phyloP scores from a whole-genome alignment of 2,797 vertebrate genomes.

The Sebastes nivosus region DNA sequence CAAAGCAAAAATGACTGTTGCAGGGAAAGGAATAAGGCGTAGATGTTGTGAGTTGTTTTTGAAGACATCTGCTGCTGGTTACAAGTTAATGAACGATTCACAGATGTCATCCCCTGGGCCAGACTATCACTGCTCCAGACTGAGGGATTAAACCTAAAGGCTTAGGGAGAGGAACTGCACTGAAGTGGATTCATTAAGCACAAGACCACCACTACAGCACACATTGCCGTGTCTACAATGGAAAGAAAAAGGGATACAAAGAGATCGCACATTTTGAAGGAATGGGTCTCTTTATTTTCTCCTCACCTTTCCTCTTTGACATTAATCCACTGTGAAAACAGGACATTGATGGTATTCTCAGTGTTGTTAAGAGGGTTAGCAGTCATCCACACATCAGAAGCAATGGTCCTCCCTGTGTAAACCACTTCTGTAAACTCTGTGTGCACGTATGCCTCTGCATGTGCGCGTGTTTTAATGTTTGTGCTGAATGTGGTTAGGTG shows the following conservation, averaged over 20 bases:
- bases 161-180: constrained; percentile 72
- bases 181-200: constrained; percentile 79
- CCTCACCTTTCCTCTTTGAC: constrained; percentile 26
- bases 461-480: constrained; percentile 66
- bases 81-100: constrained; percentile 82
- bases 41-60: constrained; percentile 66
- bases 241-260: constrained; percentile 20
- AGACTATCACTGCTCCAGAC: constrained; percentile 81
- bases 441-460: constrained; percentile 43
- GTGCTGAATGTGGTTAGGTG: constrained; percentile 72
- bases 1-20: constrained; percentile 44
- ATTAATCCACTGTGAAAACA: constrained; percentile 26
- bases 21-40: constrained; percentile 53
- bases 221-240: constrained; percentile 43
- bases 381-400: constrained; percentile 78
- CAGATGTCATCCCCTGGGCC: constrained; percentile 83
- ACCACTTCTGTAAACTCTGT: constrained; percentile 82
- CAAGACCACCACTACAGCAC: constrained; percentile 71
- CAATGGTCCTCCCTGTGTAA: constrained; percentile 66
- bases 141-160: constrained; percentile 74
- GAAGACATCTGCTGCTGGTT: constrained; percentile 83
- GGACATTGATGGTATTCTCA: constrained; percentile 58
- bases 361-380: constrained; percentile 65
- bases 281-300: constrained; percentile 4
- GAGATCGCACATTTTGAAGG: not conserved